These are phyloP conservation scores for Sarcophaga carnaria DNA, from an alignment of 2,888 invertebrate genomes.

Conservation along the genomic window DNA sequence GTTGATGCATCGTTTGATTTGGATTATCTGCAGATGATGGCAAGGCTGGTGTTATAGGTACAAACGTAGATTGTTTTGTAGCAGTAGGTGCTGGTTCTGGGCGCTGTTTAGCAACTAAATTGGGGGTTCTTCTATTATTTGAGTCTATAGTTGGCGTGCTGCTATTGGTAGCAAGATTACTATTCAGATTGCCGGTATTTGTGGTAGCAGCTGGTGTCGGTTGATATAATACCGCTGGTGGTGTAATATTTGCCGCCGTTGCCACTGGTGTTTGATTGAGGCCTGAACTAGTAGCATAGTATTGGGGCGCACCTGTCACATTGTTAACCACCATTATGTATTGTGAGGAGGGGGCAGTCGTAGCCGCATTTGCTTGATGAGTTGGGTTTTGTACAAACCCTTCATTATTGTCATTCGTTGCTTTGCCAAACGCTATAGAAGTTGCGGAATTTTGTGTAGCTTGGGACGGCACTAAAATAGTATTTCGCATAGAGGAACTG, in stretches of 20 bases:
- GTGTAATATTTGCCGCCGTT: conserved; percentile 23
- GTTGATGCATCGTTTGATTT: conserved; percentile 40
- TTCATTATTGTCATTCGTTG: conserved; percentile 31
- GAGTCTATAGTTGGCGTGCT: neutral
- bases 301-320: conserved; percentile 41
- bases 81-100: neutral
- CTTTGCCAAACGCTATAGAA: conserved; percentile 22
- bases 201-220: conserved; percentile 7
- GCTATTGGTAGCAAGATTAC: neutral
- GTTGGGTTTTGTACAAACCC: conserved; percentile 31
- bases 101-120: neutral
- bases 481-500: conserved; percentile 30
- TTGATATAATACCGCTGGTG: conserved; percentile 47
- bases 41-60: neutral
- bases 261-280: conserved; percentile 37
- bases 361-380: conserved; percentile 22
- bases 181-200: neutral
- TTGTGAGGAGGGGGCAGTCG: conserved; percentile 39
- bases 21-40: conserved; percentile 5
- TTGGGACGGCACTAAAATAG: conserved; percentile 41
- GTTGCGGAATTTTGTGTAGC: neutral
- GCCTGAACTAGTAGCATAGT: conserved; percentile 30
- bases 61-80: neutral
- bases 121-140: neutral
- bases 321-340: conserved; percentile 60